Percentiles rank a stretch among this genome's conserved stretches.
Evolutionary conservation across 2,113 vertebrate genomes (phyloP).

Genomic region (Mirza zaza): DNA sequence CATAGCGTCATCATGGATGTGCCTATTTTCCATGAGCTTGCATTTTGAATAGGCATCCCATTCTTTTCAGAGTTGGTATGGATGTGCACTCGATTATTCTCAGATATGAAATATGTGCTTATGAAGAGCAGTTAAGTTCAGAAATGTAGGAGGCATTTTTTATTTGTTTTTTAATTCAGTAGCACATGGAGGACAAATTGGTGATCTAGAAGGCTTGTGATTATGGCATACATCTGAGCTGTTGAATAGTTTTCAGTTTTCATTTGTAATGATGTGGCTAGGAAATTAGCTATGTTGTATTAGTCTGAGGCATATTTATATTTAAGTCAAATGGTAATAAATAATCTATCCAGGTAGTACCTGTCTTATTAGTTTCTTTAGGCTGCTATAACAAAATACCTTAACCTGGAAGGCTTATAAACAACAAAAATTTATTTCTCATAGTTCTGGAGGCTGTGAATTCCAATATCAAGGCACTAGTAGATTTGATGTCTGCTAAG

Average conservation of each 20-base stretch:
- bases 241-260: slow-evolving; percentile 10
- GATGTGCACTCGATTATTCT: neutral
- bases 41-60: slow-evolving; percentile 37
- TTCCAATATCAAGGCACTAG: neutral
- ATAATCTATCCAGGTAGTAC: neutral
- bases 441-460: neutral
- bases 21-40: slow-evolving; percentile 29
- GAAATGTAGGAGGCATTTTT: neutral
- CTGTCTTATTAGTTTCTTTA: neutral
- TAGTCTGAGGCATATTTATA: neutral
- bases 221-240: neutral
- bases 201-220: neutral
- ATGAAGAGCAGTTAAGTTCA: neutral
- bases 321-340: neutral
- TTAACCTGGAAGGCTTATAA: neutral
- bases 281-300: neutral
- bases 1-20: neutral
- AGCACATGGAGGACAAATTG: neutral
- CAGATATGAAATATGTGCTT: neutral
- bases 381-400: neutral
- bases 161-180: neutral
- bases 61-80: slow-evolving; percentile 23
- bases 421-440: neutral
- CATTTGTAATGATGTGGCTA: neutral
- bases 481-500: neutral